A percentile compares a stretch with the other conserved stretches of the same genome.
These are phyloP conservation scores for Osmerus mordax DNA, from an alignment of 2,113 vertebrate genomes.

Conservation along the genomic window DNA sequence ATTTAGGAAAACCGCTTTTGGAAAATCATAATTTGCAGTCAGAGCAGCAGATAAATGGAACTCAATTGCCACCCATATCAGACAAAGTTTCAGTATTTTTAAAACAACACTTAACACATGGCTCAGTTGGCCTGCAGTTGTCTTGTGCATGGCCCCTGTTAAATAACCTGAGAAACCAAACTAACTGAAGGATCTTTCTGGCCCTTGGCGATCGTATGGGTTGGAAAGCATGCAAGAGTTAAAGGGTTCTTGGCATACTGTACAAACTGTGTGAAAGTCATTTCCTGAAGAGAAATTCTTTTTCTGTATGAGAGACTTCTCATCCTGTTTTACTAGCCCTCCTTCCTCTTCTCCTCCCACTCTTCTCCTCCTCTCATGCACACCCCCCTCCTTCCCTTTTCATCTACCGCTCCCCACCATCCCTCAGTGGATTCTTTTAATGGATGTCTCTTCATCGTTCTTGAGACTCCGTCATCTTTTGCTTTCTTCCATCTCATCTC, in stretches of 20 bases:
- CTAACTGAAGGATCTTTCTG: too few relatives aligned
- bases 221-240: constrained; percentile 13
- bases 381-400: neutral
- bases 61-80: too few relatives aligned
- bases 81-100: too few relatives aligned
- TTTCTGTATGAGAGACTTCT: constrained; percentile 41
- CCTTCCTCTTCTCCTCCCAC: constrained; percentile 25
- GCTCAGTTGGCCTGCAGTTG: too few relatives aligned
- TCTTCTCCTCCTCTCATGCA: neutral
- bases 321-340: constrained; percentile 50
- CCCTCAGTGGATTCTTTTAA: constrained; percentile 12
- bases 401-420: neutral
- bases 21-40: too few relatives aligned
- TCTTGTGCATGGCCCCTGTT: too few relatives aligned
- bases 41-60: too few relatives aligned
- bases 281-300: constrained; percentile 58
- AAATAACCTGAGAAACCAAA: too few relatives aligned
- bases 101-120: too few relatives aligned
- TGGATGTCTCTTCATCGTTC: neutral
- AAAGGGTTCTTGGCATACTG: constrained; percentile 28
- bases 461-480: neutral
- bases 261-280: constrained; percentile 52
- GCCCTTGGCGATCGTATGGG: too few relatives aligned
- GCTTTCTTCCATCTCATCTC: neutral
- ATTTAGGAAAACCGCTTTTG: too few relatives aligned